Evolutionary conservation across 2,888 invertebrate genomes (phyloP), one percentile per base, ranked within the genome.

Genomic region (Salpingus planirostris): DNA sequence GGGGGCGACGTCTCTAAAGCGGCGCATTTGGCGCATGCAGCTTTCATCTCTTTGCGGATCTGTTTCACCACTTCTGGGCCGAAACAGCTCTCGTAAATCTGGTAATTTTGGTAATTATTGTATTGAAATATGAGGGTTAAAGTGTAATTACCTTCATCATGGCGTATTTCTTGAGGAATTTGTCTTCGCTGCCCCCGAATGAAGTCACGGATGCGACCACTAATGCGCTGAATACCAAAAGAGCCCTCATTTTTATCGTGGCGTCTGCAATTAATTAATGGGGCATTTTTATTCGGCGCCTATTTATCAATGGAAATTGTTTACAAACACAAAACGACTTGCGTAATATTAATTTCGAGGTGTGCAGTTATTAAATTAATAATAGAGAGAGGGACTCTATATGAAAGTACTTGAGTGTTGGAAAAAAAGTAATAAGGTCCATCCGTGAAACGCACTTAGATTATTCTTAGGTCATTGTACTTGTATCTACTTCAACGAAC

Each of bases 1-100:
- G 36, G n/a, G 6, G 34, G 22, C 6, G 49, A 34, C 11, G 67
- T 57, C 64, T 74, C 71, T 57, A 70, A 60, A 47, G 68, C 50
- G 21, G 76, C 71, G 47, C 80, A 79, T 63, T 78, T 79, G 23
- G 71, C 64, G 42, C 76, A 76, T 0, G 80, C 79, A 11, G 70
- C 70, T 55, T 76, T 76, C 69, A 79, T 73, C 62, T 79, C 80
- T 57, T 71, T 71, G 21, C 78, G 67, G 25, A 79, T 76, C 65
- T 78, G 75, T 51, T 75, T 75, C 2, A 79, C 71, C 1, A 79
- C 75, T 50, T 78, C 75, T 2, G 72, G 67, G 0, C 80, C 79
- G 42, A 79, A 79, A 53, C 80, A 80, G 49, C 78, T 78, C 61
- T 80, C 79, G 51, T 78, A 79, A 47, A 80, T 78, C 79, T 79